phyloP scores from a whole-genome alignment of 2,888 invertebrate species.

The Melipona beecheii region DNA sequence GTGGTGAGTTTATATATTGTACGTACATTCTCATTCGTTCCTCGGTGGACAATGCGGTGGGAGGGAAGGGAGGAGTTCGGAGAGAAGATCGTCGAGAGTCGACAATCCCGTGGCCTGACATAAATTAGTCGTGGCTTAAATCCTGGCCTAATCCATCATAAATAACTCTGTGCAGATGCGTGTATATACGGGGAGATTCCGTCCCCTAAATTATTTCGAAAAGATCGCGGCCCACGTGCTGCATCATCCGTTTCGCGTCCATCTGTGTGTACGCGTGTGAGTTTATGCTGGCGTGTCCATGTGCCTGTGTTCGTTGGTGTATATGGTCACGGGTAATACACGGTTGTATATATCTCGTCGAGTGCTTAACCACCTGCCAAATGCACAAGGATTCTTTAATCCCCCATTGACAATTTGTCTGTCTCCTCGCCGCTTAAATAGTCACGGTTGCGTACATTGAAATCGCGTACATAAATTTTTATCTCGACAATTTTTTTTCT shows the following conservation, averaged over 20 bases:
- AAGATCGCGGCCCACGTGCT: constrained; percentile 72
- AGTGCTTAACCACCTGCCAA: constrained; percentile 73
- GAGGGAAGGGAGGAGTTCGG: constrained; percentile 7
- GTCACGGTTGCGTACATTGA: background rate
- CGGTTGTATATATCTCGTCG: constrained; percentile 28
- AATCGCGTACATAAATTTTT: constrained; percentile 32
- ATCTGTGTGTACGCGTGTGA: constrained; percentile 17
- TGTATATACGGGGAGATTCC: constrained; percentile 76
- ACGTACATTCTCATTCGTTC: background rate
- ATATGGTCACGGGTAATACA: constrained; percentile 34
- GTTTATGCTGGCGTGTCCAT: constrained; percentile 32
- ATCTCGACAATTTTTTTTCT: background rate
- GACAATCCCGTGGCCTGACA: constrained; percentile 77
- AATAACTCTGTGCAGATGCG: constrained; percentile 83
- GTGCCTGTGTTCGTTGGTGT: constrained; percentile 29
- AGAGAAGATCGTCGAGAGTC: constrained; percentile 69
- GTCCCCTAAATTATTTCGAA: constrained; percentile 83
- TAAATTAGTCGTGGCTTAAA: constrained; percentile 83
- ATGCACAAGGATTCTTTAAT: constrained; percentile 66
- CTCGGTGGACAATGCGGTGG: background rate
- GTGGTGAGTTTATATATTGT: constrained; percentile 30
- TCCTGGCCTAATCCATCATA: constrained; percentile 83
- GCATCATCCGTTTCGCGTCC: constrained; percentile 44
- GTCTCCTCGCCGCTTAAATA: constrained; percentile 30
- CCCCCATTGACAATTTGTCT: constrained; percentile 61